phyloP scores from a whole-genome alignment of 2,888 invertebrate genomes.

The Apodemia mormo region DNA sequence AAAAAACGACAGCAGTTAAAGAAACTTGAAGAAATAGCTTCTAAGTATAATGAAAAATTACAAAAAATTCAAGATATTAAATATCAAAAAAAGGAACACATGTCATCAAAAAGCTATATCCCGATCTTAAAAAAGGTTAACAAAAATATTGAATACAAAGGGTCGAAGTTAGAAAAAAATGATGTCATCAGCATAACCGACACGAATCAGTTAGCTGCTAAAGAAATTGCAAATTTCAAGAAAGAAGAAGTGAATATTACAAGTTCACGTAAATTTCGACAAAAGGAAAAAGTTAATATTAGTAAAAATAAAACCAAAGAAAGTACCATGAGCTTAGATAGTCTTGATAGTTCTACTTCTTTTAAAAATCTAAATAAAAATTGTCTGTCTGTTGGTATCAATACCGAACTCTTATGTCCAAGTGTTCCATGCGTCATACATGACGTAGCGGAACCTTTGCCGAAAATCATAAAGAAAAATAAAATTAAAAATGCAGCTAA shows the following conservation, averaged over 20 bases:
- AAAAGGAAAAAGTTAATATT: conserved; percentile 33
- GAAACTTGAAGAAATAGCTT: conserved; percentile 66
- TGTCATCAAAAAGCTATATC: conserved; percentile 56
- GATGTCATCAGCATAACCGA: conserved; percentile 34
- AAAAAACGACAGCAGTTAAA: conserved; percentile 66
- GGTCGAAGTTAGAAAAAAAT: background rate
- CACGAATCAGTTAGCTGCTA: conserved; percentile 20
- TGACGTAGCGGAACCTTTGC: conserved; percentile 44
- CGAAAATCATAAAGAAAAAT: background rate
- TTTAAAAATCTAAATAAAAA: conserved; percentile 43
- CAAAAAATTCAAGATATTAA: conserved; percentile 41
- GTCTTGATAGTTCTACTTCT: conserved; percentile 54
- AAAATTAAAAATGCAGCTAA: conserved; percentile 29
- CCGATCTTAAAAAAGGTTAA: conserved; percentile 51
- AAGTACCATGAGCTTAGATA: conserved; percentile 68
- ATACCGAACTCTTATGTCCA: conserved; percentile 65
- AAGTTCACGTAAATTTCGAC: conserved; percentile 25
- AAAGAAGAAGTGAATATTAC: conserved; percentile 28
- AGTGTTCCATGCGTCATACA: conserved; percentile 69
- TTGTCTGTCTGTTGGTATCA: conserved; percentile 61
- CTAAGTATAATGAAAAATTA: conserved; percentile 59
- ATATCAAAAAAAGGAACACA: background rate
- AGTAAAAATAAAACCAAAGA: conserved; percentile 49
- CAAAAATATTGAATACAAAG: background rate
- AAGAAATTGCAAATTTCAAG: conserved; percentile 20